phyloP scores from a whole-genome alignment of 2,113 vertebrate species.

The Vicugna pacos region DNA sequence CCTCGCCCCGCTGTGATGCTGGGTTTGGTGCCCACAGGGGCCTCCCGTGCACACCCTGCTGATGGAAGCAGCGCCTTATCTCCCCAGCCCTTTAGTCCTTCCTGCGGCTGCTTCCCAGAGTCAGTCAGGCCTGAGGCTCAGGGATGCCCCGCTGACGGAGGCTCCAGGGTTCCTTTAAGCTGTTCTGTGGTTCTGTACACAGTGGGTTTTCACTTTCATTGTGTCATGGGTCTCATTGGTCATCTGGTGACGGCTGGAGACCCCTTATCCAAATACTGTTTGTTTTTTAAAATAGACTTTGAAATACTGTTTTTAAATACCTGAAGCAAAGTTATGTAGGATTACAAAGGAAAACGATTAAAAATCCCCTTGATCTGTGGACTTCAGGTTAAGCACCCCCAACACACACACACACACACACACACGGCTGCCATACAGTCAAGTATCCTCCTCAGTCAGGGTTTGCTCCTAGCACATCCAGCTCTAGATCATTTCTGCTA shows the following conservation, averaged over 20 bases:
- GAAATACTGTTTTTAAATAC: not conserved
- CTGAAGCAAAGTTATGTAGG: not conserved
- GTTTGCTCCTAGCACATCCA: not conserved
- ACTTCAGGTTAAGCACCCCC: not conserved
- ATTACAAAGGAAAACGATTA: conserved; percentile 1
- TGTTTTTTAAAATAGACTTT: not conserved
- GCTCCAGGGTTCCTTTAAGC: not conserved
- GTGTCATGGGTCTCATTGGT: not conserved
- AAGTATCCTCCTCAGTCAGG: not conserved
- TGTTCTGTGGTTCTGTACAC: not conserved
- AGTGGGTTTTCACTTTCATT: not conserved
- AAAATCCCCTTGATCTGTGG: not conserved
- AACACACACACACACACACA: not conserved
- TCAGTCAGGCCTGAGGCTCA: no score
- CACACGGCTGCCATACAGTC: not conserved
- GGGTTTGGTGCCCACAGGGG: not conserved
- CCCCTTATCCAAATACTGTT: not conserved
- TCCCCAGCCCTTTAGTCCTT: not conserved
- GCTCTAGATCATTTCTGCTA: not conserved
- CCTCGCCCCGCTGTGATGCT: accelerated
- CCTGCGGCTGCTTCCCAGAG: not conserved
- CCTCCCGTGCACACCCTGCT: not conserved
- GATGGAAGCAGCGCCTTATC: not conserved
- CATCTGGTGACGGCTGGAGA: not conserved
- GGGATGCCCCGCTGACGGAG: not conserved